Base-by-base conservation (phyloP, 2,888 invertebrate species). In the Trachelus stipa region DNA sequence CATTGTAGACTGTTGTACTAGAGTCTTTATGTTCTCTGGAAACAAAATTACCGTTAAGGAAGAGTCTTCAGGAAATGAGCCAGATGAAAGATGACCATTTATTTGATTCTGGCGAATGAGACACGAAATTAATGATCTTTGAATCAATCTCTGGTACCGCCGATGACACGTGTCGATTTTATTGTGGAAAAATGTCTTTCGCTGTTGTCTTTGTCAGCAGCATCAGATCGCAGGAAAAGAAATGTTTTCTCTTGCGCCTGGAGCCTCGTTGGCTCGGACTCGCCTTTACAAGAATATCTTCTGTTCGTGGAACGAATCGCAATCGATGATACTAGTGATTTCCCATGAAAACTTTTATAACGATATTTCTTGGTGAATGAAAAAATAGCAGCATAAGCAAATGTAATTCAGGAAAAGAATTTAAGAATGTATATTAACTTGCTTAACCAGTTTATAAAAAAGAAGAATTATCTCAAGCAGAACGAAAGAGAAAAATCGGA, bases 1-100 rank as follows among this genome's bases (percentile, higher is more conserved):
- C 82, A 79, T 90, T 90, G 77, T 87, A 90, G 12, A 86, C 84
- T n/a, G 81, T n/a, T 35, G 85, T 74, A 69, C 81, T 12, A 69
- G 40, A 80, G 11, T 81, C 77, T 23, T 75, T 73, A 68, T 40
- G 79, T 56, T 69, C 78, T 12, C 86, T 87, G 73, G 2, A 76
- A 79, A 76, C 1, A 40, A 73, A 34, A 73, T 35, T 9, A 30
- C 9, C 2, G 6, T 1, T 4, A 73, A 35, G 12, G n/a, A 4
- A 35, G 12, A 73, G 23, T 73, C n/a, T 35, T 3, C 6, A 6
- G 12, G 34, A 73, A 73, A 73, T 31, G 76, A 34, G 35, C 35
- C 69, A 69, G 69, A 68, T 1, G 35, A 76, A 15, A 15, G 11
- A 69, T 69, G 37, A 37, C 3, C 31, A n/a, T 33, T 1, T 30